These are phyloP conservation scores for Araneus ventricosus DNA, from an alignment of 1,140 invertebrate species.

Conservation along the genomic window DNA sequence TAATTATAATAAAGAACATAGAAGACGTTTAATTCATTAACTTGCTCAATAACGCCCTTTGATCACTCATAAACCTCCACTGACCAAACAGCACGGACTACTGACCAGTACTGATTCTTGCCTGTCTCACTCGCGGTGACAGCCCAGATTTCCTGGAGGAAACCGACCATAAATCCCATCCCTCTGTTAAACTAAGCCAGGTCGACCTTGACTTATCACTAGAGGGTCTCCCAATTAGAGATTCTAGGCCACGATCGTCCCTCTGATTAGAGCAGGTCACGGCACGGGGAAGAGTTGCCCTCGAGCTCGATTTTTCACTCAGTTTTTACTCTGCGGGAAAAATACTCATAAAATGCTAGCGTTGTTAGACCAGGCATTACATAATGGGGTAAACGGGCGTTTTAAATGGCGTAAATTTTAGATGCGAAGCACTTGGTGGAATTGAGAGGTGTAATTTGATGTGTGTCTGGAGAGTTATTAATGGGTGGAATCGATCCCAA, in stretches of 20 bases:
- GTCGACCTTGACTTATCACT: not conserved
- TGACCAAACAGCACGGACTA: no score
- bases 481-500: not conserved
- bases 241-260: not conserved
- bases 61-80: not conserved
- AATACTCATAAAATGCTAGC: not conserved
- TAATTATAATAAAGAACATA: no score
- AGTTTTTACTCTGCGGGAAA: not conserved
- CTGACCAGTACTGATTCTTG: no score
- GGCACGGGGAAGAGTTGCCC: not conserved
- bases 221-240: not conserved
- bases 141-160: not conserved
- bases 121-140: not conserved
- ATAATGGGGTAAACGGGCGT: not conserved
- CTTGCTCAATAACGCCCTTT: not conserved
- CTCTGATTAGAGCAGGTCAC: not conserved
- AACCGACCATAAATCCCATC: not conserved
- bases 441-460: not conserved
- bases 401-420: not conserved
- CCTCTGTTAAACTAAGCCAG: constrained; percentile 8
- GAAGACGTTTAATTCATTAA: no score
- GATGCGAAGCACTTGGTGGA: not conserved
- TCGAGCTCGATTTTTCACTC: constrained; percentile 5
- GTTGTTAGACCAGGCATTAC: not conserved
- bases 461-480: not conserved